Evolutionary conservation across 2,797 vertebrate genomes (phyloP), one percentile per base, ranked within the genome.

Genomic region (Silurus aristotelis): DNA sequence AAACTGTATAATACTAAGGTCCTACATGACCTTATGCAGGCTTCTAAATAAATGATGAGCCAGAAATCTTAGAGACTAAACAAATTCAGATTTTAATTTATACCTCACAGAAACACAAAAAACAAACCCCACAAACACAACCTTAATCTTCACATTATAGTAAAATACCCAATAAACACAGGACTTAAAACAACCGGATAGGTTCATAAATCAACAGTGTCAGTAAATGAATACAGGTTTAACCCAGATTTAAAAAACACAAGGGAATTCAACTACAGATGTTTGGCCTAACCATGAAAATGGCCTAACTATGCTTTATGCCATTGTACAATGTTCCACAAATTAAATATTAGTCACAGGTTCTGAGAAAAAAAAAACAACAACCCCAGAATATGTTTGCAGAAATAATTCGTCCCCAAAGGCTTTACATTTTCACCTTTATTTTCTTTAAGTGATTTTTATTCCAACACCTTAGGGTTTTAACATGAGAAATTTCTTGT

Each of bases 51-150:
- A 78, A 78, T 61, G 13, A 43, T 6, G 8, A 61, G 27, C 61
- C 31, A 63, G 27, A 80, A 17, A 79, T 22, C 7, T 8, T 19
- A 64, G 22, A 80, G 12, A 3, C 61, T 6, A 14, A 66, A 48
- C 48, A 1, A 48, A 80, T 25, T 64, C 14, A 43, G 19, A 46
- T n/a, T 63, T 61, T n/a, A 43, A 22, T 79, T 46, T 15, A 52
- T 19, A 64, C 38, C 3, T 25, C 19, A 79, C 58, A 79, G 3
- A 58, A 78, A 61, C 56, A 78, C 76, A 76, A 77, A 75, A 58
- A 22, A 31, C 72, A 27, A 15, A 12, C 73, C 31, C 25, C 27
- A 2, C 13, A 80, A 64, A 64, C 7, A 25, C 3, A 25, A 64
- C 2, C 7, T 80, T 48, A 25, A 25, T 48, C 15, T 52, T 25